phyloP scores from a whole-genome alignment of 2,797 vertebrate genomes.

The Ctenopoma kingsleyae region DNA sequence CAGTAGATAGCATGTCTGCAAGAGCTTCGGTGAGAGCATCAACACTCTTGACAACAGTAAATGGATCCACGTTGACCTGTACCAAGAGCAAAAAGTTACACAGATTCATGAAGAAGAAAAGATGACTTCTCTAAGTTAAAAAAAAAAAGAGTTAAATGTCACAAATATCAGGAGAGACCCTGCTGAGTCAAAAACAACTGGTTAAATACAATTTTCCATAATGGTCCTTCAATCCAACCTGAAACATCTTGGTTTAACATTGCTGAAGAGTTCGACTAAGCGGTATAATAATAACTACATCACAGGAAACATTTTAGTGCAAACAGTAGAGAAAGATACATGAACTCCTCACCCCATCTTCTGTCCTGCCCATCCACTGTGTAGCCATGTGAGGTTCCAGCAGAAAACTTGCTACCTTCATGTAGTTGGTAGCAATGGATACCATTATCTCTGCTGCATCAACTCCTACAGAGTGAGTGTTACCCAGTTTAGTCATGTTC shows the following conservation, averaged over 20 bases:
- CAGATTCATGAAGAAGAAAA: background rate
- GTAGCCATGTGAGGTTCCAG: constrained; percentile 74
- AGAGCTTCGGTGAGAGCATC: constrained; percentile 81
- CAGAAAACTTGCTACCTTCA: constrained; percentile 81
- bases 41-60: constrained; percentile 80
- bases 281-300: background rate
- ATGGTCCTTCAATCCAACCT: background rate
- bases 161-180: background rate
- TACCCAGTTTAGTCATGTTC: constrained; percentile 37
- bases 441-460: constrained; percentile 67
- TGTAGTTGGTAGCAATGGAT: constrained; percentile 79
- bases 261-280: background rate
- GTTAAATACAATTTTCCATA: background rate
- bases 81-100: constrained; percentile 1
- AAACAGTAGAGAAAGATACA: background rate
- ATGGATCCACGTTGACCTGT: constrained; percentile 78
- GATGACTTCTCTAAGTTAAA: background rate
- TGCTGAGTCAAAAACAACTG: background rate
- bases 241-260: background rate
- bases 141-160: background rate
- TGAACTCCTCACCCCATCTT: constrained; percentile 71
- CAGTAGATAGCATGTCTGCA: constrained; percentile 75
- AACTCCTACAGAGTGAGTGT: background rate
- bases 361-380: constrained; percentile 76
- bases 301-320: background rate